These are phyloP conservation scores for Poeciliopsis presidionis DNA, from an alignment of 2,797 vertebrate species.

Conservation along the genomic window DNA sequence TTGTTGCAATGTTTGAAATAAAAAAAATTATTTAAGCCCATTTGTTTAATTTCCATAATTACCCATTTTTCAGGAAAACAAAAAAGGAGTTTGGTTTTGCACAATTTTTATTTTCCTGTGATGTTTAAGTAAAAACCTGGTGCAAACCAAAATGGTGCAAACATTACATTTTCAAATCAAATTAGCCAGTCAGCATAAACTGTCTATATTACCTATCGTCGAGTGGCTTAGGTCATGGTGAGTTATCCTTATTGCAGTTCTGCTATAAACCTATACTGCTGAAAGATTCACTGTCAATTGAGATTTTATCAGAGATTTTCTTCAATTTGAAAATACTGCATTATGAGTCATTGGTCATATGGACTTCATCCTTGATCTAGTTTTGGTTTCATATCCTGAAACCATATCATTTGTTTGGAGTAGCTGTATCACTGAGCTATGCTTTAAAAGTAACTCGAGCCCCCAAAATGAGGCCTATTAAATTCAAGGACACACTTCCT, in stretches of 20 bases:
- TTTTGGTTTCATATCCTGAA: conserved; percentile 38
- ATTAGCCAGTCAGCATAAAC: background rate
- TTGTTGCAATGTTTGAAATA: background rate
- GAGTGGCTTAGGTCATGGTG: background rate
- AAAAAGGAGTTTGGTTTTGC: background rate
- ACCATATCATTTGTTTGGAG: conserved; percentile 69
- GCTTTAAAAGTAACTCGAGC: conserved; percentile 63
- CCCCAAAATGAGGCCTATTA: conserved; percentile 32
- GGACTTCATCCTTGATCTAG: conserved; percentile 56
- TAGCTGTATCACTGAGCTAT: conserved; percentile 54
- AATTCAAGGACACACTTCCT: conserved; percentile 38
- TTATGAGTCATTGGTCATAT: conserved; percentile 21
- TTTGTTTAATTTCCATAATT: background rate
- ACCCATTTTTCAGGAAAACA: background rate
- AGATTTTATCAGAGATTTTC: background rate
- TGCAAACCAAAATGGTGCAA: background rate
- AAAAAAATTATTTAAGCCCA: no score
- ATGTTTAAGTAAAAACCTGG: background rate
- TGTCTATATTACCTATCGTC: background rate
- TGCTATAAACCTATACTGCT: background rate
- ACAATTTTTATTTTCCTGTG: background rate
- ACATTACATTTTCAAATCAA: background rate
- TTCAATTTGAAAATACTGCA: conserved; percentile 9
- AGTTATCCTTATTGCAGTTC: background rate
- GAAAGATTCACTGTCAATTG: background rate